Evolutionary conservation across 2,113 vertebrate species (phyloP).

Genomic region (Azemiops feae): DNA sequence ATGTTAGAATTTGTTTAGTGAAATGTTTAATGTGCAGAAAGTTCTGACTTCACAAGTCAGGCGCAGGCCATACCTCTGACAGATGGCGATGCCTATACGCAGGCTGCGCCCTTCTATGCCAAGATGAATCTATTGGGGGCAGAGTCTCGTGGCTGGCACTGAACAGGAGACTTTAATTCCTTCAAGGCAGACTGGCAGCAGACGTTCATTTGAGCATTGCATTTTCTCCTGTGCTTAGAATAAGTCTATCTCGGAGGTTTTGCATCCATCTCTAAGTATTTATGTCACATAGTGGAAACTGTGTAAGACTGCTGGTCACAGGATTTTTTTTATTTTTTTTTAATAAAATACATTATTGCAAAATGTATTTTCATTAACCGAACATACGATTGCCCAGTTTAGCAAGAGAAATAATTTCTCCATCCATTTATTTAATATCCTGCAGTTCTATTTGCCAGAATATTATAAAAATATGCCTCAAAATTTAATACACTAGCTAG

Average conservation of each 20-base stretch:
- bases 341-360: not conserved
- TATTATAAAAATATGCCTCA: not conserved
- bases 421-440: not conserved
- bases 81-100: not conserved
- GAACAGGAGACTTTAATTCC: not conserved
- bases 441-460: not conserved
- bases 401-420: not conserved
- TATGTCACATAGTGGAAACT: not conserved
- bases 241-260: not conserved
- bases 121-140: not conserved
- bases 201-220: not conserved
- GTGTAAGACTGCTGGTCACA: not conserved
- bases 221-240: not conserved
- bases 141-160: not conserved
- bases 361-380: not conserved
- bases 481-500: not conserved
- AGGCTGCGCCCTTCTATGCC: not conserved
- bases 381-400: not conserved
- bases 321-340: not conserved
- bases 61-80: not conserved
- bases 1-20: conserved; percentile 6
- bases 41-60: conserved; percentile 16
- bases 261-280: not conserved
- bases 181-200: not conserved
- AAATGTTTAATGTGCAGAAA: conserved; percentile 21